phyloP scores from a whole-genome alignment of 2,797 vertebrate genomes.

The Scyliorhinus canicula region DNA sequence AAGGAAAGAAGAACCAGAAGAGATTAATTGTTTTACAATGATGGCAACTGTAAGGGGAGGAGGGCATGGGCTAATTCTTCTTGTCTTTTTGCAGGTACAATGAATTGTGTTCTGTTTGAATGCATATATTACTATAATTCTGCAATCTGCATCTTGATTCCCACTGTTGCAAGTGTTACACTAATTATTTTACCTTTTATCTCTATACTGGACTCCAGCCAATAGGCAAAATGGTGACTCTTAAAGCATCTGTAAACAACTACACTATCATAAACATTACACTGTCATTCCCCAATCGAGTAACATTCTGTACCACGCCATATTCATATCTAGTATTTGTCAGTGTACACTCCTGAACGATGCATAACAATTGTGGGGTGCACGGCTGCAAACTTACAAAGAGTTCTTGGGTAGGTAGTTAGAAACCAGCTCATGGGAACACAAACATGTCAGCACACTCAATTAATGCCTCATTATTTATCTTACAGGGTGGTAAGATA shows the following conservation, averaged over 20 bases:
- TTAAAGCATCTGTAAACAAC: background rate
- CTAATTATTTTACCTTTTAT: background rate
- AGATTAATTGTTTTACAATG: background rate
- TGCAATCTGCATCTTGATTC: background rate
- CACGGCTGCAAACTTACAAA: background rate
- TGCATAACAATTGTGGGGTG: background rate
- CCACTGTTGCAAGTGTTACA: background rate
- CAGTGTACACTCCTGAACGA: background rate
- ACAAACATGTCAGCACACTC: background rate
- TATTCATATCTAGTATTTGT: background rate
- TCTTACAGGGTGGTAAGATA: no score
- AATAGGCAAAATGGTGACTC: background rate
- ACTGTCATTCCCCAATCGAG: background rate
- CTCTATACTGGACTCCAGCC: background rate
- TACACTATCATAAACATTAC: constrained; percentile 1
- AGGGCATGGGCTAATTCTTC: background rate
- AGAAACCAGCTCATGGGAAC: background rate
- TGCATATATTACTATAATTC: background rate
- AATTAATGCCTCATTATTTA: background rate
- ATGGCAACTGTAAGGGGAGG: no score
- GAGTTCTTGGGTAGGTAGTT: background rate
- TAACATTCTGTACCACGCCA: background rate
- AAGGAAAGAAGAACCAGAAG: background rate
- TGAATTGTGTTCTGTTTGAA: background rate
- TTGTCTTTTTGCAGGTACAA: background rate